A percentile compares a stretch with the other conserved stretches of the same genome.
phyloP scores from a whole-genome alignment of 64 coral and sea anemone species.

The Platygyra sinensis region DNA sequence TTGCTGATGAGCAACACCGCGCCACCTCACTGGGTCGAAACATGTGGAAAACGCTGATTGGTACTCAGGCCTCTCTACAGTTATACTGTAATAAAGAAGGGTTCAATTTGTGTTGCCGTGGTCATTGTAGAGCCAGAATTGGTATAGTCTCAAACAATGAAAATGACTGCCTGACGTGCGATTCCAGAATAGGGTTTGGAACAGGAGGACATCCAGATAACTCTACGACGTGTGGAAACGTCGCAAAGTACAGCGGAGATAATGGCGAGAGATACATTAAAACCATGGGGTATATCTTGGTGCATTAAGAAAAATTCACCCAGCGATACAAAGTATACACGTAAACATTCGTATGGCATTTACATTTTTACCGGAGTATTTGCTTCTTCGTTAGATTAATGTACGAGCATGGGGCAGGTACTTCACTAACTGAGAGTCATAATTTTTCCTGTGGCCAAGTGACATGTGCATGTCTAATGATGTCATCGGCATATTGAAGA shows the following conservation, averaged over 20 bases:
- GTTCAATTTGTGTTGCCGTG: background rate
- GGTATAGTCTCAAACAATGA: constrained; percentile 38
- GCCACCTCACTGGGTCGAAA: background rate
- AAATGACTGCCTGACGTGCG: background rate
- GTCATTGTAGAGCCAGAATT: constrained; percentile 4
- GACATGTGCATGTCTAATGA: too few relatives aligned
- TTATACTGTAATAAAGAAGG: background rate
- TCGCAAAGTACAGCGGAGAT: background rate
- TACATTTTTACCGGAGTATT: too few relatives aligned
- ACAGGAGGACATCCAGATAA: background rate
- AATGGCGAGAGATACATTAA: background rate
- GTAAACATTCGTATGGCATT: too few relatives aligned
- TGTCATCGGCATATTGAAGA: too few relatives aligned
- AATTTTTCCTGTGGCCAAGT: too few relatives aligned
- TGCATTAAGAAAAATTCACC: background rate
- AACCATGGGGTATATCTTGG: constrained; percentile 48
- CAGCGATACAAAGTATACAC: too few relatives aligned
- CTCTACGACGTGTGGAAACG: constrained; percentile 19
- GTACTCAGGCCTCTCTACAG: background rate
- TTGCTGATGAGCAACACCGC: constrained; percentile 39
- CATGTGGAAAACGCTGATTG: background rate
- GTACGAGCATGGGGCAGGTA: too few relatives aligned
- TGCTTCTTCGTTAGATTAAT: too few relatives aligned
- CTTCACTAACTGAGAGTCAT: too few relatives aligned
- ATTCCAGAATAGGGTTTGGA: constrained; percentile 44